Evolutionary conservation across 1,140 invertebrate genomes (phyloP), one percentile per base, ranked within the genome.

Genomic region (Drosophila albomicans): DNA sequence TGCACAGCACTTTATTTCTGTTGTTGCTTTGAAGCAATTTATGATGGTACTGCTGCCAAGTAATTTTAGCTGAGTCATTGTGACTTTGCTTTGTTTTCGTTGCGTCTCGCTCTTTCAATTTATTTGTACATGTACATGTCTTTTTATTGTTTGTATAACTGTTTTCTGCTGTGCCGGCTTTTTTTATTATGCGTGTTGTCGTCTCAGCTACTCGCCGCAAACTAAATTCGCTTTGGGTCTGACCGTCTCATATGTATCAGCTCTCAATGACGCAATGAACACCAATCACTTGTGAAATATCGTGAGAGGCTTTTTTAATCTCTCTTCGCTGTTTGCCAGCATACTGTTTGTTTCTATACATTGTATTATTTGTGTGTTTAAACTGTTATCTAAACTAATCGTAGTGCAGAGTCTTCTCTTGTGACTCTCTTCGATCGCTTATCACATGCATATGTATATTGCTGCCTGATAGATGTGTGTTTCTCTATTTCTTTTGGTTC

Each of bases 171-270:
- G n/a, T 15, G 32, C 1, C 43, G 45, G 45, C 3, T 20, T 10
- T 10, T 38, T 45, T 63, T 28, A 5, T 7, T 35, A 15, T 28
- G 5, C 30, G 32, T 35, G 10, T 65, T 52, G 30, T 13, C 43
- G 43, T 5, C 13, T 43, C 32, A 41, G 35, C 35, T 35, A 35
- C 28, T 72, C 46, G 70, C 64, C 64, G 71, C 49, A 46, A 2
- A 73, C 64, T 73, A 30, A 68, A 73, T 73, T 67, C 64, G 56
- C 71, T 67, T 7, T n/a, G 46, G 11, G 5, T 35, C 38, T 59
- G 63, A 16, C 69, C 63, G 35, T 5, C 46, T 11, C 57, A 58
- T 73, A 45, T 35, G 38, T 46, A 73, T 16, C n/a, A 43, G n/a
- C n/a, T 13, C 20, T 5, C 16, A 25, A 1, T 52, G 15, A 54